Evolutionary conservation across 1,140 invertebrate genomes (phyloP).

Genomic region (Drosophila pandora): DNA sequence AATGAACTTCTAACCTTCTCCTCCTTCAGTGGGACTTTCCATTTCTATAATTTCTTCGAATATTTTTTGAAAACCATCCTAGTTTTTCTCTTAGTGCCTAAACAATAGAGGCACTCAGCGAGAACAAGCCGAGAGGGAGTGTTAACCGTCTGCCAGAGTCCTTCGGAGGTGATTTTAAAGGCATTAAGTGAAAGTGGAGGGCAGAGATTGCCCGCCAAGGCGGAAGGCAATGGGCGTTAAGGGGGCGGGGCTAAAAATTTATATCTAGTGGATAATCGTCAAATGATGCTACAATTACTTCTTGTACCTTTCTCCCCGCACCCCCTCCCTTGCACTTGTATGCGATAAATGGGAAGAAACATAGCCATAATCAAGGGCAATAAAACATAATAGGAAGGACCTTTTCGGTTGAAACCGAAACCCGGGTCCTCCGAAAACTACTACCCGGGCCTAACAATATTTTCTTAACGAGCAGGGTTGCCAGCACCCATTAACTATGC

Average conservation of each 20-base stretch:
- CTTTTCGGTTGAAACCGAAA: constrained; percentile 12
- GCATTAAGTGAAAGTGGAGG: constrained; percentile 26
- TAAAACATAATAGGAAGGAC: constrained; percentile 36
- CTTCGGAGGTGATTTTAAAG: constrained; percentile 39
- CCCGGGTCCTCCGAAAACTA: constrained; percentile 13
- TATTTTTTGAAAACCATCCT: neutral
- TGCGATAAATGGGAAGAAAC: neutral
- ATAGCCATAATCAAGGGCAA: constrained; percentile 25
- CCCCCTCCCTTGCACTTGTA: neutral
- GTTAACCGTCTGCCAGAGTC: constrained; percentile 10
- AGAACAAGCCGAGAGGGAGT: constrained; percentile 6
- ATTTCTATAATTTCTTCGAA: neutral
- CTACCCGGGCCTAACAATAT: constrained; percentile 1
- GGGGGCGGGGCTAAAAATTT: neutral
- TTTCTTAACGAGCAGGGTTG: constrained; percentile 37
- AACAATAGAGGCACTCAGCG: constrained; percentile 1
- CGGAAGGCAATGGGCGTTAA: neutral
- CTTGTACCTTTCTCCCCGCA: constrained; percentile 2
- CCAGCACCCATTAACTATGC: constrained; percentile 46
- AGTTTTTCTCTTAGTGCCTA: constrained; percentile 8
- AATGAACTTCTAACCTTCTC: too few species aligned
- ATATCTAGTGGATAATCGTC: constrained; percentile 32
- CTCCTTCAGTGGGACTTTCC: too few species aligned
- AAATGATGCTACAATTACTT: constrained; percentile 44
- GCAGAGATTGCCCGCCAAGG: neutral